Evolutionary conservation across 2,888 invertebrate species (phyloP), one percentile per base, ranked within the genome.

Genomic region (Empis livida): DNA sequence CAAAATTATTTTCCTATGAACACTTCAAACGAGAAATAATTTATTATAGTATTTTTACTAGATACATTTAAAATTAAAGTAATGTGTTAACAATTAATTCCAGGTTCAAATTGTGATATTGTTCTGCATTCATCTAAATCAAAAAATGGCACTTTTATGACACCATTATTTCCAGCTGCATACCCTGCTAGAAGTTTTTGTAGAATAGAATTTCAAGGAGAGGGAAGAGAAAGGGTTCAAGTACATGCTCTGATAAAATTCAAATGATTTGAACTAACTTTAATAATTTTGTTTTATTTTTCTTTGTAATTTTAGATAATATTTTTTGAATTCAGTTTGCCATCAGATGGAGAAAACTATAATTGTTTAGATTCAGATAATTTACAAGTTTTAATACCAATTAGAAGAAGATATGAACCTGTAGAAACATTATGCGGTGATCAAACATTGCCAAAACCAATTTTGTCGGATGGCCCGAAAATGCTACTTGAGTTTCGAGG

Each of bases 381-480:
- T 2, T 49, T 69, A 3, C 64, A 64, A 47, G 52, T 88, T 13
- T 84, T 84, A 65, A 83, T 91, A 43, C 81, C 84, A 59, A 83
- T 87, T 48, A 84, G 87, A 44, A 88, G 87, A 2, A 76, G 86
- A 56, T 79, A 86, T 72, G 89, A 91, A 63, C 82, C 88, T 61
- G 82, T 92, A 47, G 90, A 90, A 59, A 82, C 83, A 23, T 88
- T 88, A 63, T 96, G 96, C 64, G 93, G 91, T 9, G 76, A 76
- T 35, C 79, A 80, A 53, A 61, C 59, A 42, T 68, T 84, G 45
- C 93, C 94, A 1, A 84, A 84, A 55, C 89, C 90, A 48, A 76
- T 95, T 54, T 95, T 96, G 94, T 95, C 94, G 49, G 90, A 84
- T 63, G 89, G 90, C 39, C 85, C 88, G 44, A 78, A 84, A 59